These are phyloP conservation scores for Chitala chitala DNA, from an alignment of 2,113 vertebrate genomes.

Conservation along the genomic window DNA sequence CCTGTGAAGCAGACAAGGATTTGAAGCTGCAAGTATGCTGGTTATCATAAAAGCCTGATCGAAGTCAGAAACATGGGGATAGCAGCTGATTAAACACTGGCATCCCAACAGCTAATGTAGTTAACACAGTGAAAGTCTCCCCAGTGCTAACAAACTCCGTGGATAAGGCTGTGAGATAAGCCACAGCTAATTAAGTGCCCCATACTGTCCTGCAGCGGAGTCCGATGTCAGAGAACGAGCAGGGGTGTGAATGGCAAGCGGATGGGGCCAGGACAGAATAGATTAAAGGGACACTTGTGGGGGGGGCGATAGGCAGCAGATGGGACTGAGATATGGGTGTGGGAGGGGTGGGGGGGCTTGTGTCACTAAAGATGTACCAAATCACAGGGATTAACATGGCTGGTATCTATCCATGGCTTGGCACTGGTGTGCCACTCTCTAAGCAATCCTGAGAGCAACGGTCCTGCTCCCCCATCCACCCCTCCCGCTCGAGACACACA, in stretches of 20 bases:
- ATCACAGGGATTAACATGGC: too few species aligned
- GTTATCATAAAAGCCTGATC: neutral
- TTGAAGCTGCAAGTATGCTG: neutral
- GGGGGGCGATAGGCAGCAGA: constrained; percentile 9
- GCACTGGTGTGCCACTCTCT: too few species aligned
- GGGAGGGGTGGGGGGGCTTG: neutral
- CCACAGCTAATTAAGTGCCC: constrained; percentile 39
- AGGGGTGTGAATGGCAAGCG: neutral
- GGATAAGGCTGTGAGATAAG: constrained; percentile 33
- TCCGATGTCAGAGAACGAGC: neutral
- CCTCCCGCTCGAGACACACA: too few species aligned
- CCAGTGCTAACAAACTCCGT: constrained; percentile 25
- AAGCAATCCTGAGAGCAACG: too few species aligned
- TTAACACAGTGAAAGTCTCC: too few species aligned
- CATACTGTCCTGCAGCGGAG: constrained; percentile 16
- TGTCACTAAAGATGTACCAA: constrained; percentile 1
- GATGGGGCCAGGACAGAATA: neutral
- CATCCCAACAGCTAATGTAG: too few species aligned
- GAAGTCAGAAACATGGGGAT: neutral
- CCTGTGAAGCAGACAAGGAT: neutral
- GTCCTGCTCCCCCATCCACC: too few species aligned
- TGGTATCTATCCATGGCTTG: too few species aligned
- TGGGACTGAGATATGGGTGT: constrained; percentile 14
- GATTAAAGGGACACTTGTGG: constrained; percentile 2
- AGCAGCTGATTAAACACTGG: neutral